Percentiles rank a stretch among this genome's conserved stretches.
Evolutionary conservation across 2,797 vertebrate species (phyloP).

Genomic region (Amblyraja radiata): DNA sequence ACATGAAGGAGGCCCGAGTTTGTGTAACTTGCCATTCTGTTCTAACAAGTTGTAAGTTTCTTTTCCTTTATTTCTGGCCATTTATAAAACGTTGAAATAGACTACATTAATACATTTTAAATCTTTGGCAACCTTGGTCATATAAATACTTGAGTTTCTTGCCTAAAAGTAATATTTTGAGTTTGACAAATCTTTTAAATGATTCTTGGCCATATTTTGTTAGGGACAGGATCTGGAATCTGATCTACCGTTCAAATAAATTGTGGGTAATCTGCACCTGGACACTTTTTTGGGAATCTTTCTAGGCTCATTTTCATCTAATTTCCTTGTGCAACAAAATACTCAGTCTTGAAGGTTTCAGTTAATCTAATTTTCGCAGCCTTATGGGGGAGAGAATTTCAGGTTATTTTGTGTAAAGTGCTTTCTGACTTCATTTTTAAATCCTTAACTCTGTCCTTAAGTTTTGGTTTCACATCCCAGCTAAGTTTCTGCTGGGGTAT

Average conservation of each 20-base stretch:
- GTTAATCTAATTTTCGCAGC: not conserved
- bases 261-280: not conserved
- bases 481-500: not conserved
- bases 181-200: not conserved
- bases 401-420: not conserved
- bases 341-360: not conserved
- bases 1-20: slow-evolving; percentile 88
- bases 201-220: not conserved
- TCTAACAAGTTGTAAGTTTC: slow-evolving; percentile 77
- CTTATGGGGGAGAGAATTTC: not conserved
- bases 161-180: not conserved
- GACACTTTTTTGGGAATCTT: not conserved
- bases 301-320: not conserved
- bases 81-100: not conserved
- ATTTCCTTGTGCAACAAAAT: not conserved
- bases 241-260: not conserved
- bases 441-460: not conserved
- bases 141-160: not conserved
- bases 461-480: not conserved
- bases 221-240: no score
- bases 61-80: not conserved
- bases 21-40: slow-evolving; percentile 91
- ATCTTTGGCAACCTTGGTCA: not conserved
- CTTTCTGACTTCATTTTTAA: not conserved
- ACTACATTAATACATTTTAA: not conserved